A percentile compares a stretch with the other conserved stretches of the same genome.
Conservation (phyloP, 2,113 vertebrate genomes). For the Dipodomys ordii region DNA sequence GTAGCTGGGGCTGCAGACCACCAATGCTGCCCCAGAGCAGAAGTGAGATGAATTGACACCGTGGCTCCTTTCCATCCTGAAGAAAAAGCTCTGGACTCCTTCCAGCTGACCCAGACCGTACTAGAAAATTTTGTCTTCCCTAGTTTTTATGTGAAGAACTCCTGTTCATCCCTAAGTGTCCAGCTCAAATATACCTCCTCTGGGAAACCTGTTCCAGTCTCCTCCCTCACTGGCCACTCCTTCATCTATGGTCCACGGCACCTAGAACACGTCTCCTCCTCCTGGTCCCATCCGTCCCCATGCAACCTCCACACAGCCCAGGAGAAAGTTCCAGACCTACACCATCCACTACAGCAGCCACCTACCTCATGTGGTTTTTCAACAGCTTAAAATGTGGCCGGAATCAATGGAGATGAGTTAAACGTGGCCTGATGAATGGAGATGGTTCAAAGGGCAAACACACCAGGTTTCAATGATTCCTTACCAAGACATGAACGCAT, state of each 20-base stretch:
- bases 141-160: background rate
- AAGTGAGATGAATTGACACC: fast-evolving
- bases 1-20: background rate
- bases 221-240: fast-evolving
- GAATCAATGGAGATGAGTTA: fast-evolving
- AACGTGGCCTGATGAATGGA: no score
- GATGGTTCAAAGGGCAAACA: fast-evolving
- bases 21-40: fast-evolving
- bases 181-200: background rate
- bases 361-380: fast-evolving
- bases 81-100: background rate
- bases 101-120: no score
- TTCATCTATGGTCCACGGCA: background rate
- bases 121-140: background rate
- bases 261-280: no score
- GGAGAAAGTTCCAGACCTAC: background rate
- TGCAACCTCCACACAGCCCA: fast-evolving
- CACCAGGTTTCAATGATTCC: background rate
- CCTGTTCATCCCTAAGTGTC: background rate
- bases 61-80: fast-evolving
- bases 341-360: fast-evolving
- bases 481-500: fast-evolving
- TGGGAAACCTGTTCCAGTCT: background rate
- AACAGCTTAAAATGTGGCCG: background rate
- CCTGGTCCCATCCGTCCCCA: background rate